Evolutionary conservation across 2,113 vertebrate species (phyloP).

Genomic region (Psophia crepitans): DNA sequence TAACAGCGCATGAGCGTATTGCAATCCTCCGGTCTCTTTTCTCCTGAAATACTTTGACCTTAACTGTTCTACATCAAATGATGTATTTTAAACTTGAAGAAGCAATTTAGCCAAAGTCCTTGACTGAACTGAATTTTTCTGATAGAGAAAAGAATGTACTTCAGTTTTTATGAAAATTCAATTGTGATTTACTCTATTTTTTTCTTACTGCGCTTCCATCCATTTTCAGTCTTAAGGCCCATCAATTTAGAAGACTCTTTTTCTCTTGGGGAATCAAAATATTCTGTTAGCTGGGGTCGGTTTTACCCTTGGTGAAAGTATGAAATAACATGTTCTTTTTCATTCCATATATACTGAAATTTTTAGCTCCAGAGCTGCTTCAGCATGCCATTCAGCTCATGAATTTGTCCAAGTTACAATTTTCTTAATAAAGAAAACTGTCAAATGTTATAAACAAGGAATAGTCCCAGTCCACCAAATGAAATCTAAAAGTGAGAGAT

Average conservation of each 20-base stretch:
- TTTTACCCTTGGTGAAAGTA: background rate
- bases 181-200: conserved; percentile 1
- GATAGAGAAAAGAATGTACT: background rate
- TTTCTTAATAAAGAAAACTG: conserved; percentile 39
- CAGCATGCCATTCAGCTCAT: background rate
- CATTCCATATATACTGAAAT: background rate
- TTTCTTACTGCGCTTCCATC: background rate
- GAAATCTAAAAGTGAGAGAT: conserved; percentile 39
- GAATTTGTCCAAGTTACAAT: background rate
- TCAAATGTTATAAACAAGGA: conserved; percentile 26
- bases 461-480: conserved; percentile 10
- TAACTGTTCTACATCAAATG: background rate
- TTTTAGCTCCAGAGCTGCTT: conserved; percentile 1
- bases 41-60: background rate
- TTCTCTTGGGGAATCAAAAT: background rate
- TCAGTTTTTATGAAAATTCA: background rate
- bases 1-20: background rate
- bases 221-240: background rate
- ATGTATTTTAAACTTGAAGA: background rate
- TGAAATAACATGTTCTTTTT: background rate
- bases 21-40: background rate
- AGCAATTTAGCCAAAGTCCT: background rate
- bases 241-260: background rate
- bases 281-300: background rate
- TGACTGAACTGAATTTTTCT: background rate